Conservation (phyloP, 2,888 invertebrate species). For the Carabus problematicus region DNA sequence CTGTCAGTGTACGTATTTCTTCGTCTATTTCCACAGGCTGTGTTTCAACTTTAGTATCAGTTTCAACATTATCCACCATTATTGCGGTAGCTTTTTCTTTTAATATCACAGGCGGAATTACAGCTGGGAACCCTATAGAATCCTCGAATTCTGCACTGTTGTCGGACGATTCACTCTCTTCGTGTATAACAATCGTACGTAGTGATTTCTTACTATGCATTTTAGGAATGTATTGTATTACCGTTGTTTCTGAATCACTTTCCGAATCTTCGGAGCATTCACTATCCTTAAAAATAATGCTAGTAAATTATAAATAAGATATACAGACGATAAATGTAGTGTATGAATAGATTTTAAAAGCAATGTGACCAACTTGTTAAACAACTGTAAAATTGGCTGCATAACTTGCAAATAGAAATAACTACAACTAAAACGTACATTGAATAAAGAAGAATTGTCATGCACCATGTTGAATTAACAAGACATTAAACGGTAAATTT, state of each 20-base stretch:
- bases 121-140: constrained; percentile 31
- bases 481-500: no score
- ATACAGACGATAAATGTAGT: not conserved
- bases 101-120: constrained; percentile 15
- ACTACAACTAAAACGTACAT: no score
- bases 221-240: constrained; percentile 22
- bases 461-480: no score
- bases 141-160: constrained; percentile 25
- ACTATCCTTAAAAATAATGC: constrained; percentile 40
- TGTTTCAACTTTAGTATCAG: constrained; percentile 27
- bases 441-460: no score
- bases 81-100: not conserved
- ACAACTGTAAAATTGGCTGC: no score
- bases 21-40: constrained; percentile 9
- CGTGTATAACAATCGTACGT: not conserved
- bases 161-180: constrained; percentile 27
- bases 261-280: constrained; percentile 38
- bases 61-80: not conserved
- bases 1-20: constrained; percentile 7
- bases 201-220: not conserved
- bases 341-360: not conserved
- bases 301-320: constrained; percentile 28
- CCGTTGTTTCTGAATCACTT: constrained; percentile 27
- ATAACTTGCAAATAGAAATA: no score
- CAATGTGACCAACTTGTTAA: not conserved